Conservation (phyloP, 2,888 invertebrate species). For the Ariolimax columbianus region DNA sequence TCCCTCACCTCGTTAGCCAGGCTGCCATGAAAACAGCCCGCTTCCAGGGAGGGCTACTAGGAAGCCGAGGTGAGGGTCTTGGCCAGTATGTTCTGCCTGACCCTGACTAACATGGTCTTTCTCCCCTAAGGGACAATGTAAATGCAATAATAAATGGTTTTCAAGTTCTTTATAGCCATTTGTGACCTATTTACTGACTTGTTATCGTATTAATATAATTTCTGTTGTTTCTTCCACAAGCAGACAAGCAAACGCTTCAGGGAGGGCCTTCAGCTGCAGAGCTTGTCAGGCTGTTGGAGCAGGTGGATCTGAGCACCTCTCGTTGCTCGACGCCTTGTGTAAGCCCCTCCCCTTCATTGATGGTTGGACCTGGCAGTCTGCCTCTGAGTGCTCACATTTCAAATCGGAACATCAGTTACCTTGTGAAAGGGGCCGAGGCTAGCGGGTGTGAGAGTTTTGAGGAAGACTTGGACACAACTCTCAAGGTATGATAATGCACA, state of each 20-base stretch:
- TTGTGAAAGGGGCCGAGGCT: constrained; percentile 9
- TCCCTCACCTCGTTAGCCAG: too few species aligned
- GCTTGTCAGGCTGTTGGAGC: constrained; percentile 92
- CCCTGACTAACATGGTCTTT: too few species aligned
- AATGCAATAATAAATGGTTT: too few species aligned
- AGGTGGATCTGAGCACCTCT: constrained; percentile 93
- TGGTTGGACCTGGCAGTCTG: constrained; percentile 46
- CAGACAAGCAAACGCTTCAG: constrained; percentile 8
- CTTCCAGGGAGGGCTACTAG: too few species aligned
- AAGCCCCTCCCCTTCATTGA: constrained; percentile 53
- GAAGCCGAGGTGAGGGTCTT: too few species aligned
- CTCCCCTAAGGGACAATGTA: too few species aligned
- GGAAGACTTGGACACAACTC: constrained; percentile 27
- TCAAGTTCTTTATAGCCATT: too few species aligned
- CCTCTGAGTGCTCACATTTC: constrained; percentile 37
- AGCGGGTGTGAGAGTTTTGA: constrained; percentile 33
- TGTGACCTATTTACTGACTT: too few species aligned
- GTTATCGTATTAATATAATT: neutral
- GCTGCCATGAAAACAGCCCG: too few species aligned
- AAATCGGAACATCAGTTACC: constrained; percentile 32
- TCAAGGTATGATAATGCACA: constrained; percentile 6
- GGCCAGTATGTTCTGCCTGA: too few species aligned
- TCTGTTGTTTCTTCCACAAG: neutral
- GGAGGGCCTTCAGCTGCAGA: constrained; percentile 95
- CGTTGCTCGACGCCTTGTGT: constrained; percentile 85